Conservation (phyloP, 2,888 invertebrate genomes). For the Agonopterix subpropinquella region DNA sequence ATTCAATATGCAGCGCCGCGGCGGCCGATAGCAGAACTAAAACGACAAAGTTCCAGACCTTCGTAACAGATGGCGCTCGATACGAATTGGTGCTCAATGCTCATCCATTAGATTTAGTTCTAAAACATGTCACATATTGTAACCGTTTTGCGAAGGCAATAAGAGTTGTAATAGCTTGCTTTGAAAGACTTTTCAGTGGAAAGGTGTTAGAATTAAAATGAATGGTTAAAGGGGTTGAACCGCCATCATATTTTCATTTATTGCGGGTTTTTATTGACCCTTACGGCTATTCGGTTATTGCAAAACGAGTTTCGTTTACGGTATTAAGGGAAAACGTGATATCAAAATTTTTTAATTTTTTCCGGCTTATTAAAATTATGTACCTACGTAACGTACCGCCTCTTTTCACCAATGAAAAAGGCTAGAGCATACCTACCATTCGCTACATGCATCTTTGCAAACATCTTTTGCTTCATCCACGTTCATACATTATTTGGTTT, state of each 20-base stretch:
- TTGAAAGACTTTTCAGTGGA: neutral
- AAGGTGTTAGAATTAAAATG: conserved; percentile 32
- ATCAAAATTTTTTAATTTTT: too few species aligned
- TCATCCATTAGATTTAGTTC: neutral
- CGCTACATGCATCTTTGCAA: too few species aligned
- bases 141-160: neutral
- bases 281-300: conserved; percentile 18
- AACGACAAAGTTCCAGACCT: conserved; percentile 26
- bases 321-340: too few species aligned
- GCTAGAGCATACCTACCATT: too few species aligned
- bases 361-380: too few species aligned
- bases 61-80: conserved; percentile 51
- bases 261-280: conserved; percentile 23
- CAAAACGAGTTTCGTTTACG: neutral
- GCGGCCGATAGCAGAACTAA: conserved; percentile 41
- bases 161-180: neutral
- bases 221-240: conserved; percentile 20
- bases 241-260: conserved; percentile 48
- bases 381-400: too few species aligned
- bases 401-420: too few species aligned
- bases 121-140: too few species aligned
- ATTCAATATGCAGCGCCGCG: conserved; percentile 27
- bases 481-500: too few species aligned
- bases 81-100: conserved; percentile 19
- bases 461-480: too few species aligned